Conservation (phyloP, 2,888 invertebrate species). For the Pachydiplax longipennis region DNA sequence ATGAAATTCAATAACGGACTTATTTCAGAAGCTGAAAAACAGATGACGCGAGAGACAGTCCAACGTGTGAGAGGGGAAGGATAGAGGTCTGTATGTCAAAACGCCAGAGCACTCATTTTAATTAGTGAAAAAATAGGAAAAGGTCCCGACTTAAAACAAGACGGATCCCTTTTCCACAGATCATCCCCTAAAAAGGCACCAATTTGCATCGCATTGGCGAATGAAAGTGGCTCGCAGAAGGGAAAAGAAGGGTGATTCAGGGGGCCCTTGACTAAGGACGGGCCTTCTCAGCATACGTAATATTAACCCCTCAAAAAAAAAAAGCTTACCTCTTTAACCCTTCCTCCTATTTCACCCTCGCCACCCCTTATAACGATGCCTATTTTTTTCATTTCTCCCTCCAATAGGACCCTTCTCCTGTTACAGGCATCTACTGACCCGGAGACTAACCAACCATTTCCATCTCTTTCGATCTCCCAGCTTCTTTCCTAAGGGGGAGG, state of each 20-base stretch:
- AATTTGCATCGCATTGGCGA: neutral
- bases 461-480: neutral
- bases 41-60: no score
- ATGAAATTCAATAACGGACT: no score
- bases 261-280: neutral
- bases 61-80: no score
- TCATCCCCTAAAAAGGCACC: neutral
- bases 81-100: no score
- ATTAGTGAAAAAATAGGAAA: neutral
- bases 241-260: neutral
- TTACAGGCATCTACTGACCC: neutral
- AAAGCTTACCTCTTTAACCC: constrained; percentile 24
- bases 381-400: neutral
- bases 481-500: neutral
- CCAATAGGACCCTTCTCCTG: neutral
- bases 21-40: no score
- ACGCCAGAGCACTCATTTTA: neutral
- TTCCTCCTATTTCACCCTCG: constrained; percentile 22
- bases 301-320: constrained; percentile 6
- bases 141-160: neutral
- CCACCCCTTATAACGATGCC: constrained; percentile 5
- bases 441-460: neutral
- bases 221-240: neutral
- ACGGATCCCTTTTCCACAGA: neutral
- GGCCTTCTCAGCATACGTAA: neutral